Percentiles rank a stretch among this genome's conserved stretches.
Conservation (phyloP, 2,797 vertebrate genomes). For the Brachymystax lenok region DNA sequence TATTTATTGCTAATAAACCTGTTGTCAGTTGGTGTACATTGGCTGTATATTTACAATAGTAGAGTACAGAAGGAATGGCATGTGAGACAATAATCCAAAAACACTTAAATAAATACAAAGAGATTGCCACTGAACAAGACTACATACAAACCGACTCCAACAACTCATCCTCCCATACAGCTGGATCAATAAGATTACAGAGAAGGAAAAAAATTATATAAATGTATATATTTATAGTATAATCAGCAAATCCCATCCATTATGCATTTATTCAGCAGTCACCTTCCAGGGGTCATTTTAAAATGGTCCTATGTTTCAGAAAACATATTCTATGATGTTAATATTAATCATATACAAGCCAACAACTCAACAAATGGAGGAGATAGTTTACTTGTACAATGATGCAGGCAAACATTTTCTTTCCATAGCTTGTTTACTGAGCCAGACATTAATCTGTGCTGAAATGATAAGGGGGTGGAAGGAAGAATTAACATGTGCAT, state of each 20-base stretch:
- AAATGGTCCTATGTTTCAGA: slow-evolving; percentile 25
- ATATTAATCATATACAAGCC: slow-evolving; percentile 42
- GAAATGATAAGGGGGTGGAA: slow-evolving; percentile 42
- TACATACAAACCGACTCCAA: slow-evolving; percentile 72
- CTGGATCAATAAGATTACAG: slow-evolving; percentile 68
- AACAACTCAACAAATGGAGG: slow-evolving; percentile 38
- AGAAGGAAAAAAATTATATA: slow-evolving; percentile 37
- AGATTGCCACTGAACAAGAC: slow-evolving; percentile 77
- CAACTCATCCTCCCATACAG: slow-evolving; percentile 57
- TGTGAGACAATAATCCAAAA: slow-evolving; percentile 77
- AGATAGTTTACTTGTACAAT: slow-evolving; percentile 36
- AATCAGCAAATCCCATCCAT: slow-evolving; percentile 60
- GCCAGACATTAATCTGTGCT: slow-evolving; percentile 40
- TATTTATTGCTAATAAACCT: slow-evolving; percentile 91
- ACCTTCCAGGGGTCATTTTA: slow-evolving; percentile 35
- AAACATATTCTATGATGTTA: slow-evolving; percentile 49
- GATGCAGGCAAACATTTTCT: slow-evolving; percentile 44
- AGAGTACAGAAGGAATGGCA: slow-evolving; percentile 80
- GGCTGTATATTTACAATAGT: slow-evolving; percentile 86
- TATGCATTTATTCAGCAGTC: slow-evolving; percentile 53
- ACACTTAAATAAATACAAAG: slow-evolving; percentile 84
- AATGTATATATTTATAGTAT: slow-evolving; percentile 65
- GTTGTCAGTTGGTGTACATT: slow-evolving; percentile 84
- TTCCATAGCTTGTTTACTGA: slow-evolving; percentile 38
- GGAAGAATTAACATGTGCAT: slow-evolving; percentile 44